These are phyloP conservation scores for Thomomys bottae DNA, from an alignment of 2,113 vertebrate genomes.

Conservation along the genomic window DNA sequence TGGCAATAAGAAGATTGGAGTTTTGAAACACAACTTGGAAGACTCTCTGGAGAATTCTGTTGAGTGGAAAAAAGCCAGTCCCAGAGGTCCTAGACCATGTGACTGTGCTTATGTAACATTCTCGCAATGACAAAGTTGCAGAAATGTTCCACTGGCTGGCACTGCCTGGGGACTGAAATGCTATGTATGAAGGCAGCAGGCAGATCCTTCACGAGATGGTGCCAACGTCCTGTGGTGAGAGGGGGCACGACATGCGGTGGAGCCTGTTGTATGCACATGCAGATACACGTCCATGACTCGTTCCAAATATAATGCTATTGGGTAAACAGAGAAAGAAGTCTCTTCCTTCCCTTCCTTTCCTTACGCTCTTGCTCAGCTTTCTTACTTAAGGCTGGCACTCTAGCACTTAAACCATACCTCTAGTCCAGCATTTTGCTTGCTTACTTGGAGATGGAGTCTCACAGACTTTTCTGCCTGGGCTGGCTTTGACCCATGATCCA, in stretches of 20 bases:
- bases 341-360: too few species aligned
- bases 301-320: too few species aligned
- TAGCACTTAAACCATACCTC: too few species aligned
- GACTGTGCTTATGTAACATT: background rate
- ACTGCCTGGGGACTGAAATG: too few species aligned
- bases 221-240: background rate
- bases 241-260: background rate
- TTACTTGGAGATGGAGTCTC: too few species aligned
- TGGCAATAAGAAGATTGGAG: background rate
- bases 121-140: background rate
- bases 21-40: background rate
- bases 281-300: background rate
- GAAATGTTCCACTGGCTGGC: background rate
- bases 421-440: too few species aligned
- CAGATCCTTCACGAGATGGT: background rate
- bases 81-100: rapidly evolving
- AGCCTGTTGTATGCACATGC: background rate
- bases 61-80: background rate
- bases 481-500: too few species aligned
- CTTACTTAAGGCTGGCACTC: too few species aligned
- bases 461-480: too few species aligned
- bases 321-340: too few species aligned
- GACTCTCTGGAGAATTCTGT: background rate
- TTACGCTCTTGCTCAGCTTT: too few species aligned
- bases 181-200: rapidly evolving